Evolutionary conservation across 2,888 invertebrate species (phyloP).

Genomic region (Drosophila birchii): DNA sequence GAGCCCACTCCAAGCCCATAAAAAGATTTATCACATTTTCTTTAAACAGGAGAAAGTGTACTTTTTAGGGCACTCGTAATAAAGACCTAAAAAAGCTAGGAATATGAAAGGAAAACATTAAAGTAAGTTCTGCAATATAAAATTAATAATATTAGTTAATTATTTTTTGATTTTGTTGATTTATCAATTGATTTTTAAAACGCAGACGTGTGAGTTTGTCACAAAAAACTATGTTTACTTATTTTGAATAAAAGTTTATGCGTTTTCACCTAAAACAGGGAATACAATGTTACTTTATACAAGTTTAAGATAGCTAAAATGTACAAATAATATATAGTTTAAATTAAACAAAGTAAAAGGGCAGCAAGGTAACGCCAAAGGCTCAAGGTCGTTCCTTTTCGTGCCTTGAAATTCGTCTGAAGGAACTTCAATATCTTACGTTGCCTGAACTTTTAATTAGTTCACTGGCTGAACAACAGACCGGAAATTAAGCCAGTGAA

Average conservation of each 20-base stretch:
- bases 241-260: neutral
- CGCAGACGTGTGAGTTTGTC: neutral
- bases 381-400: constrained; percentile 23
- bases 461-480: constrained; percentile 69
- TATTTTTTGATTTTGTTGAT: neutral
- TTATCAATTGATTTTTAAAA: neutral
- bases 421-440: constrained; percentile 50
- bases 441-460: constrained; percentile 76
- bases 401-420: constrained; percentile 39
- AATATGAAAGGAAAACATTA: too few relatives aligned
- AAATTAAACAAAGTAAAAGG: neutral
- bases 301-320: neutral
- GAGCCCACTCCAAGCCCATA: neutral
- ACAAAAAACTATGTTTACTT: neutral
- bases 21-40: neutral
- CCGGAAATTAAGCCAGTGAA: constrained; percentile 78
- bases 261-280: neutral
- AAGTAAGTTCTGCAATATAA: neutral
- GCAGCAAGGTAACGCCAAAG: neutral
- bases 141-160: neutral
- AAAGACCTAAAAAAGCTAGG: too few relatives aligned
- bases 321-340: neutral
- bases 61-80: too few relatives aligned
- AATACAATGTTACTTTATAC: neutral
- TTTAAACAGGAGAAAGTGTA: neutral